A percentile compares a stretch with the other conserved stretches of the same genome.
These are phyloP conservation scores for Thymelicus sylvestris DNA, from an alignment of 2,888 invertebrate genomes.

Conservation along the genomic window DNA sequence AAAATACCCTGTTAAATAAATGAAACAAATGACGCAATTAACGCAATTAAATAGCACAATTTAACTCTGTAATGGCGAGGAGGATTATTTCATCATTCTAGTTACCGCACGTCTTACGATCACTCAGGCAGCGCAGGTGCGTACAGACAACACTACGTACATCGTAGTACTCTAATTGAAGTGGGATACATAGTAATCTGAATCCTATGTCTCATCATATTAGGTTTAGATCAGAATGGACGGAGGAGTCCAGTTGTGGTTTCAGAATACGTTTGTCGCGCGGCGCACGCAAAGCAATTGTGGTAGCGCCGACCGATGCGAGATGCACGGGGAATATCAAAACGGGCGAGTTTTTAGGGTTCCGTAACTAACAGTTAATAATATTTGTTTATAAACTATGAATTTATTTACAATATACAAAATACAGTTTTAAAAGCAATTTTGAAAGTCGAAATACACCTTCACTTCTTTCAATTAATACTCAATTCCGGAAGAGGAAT, in stretches of 20 bases:
- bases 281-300: conserved; percentile 58
- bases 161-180: conserved; percentile 13
- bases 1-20: neutral
- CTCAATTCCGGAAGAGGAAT: too few relatives aligned
- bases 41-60: conserved; percentile 14
- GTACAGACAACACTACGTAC: conserved; percentile 16
- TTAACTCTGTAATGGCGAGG: conserved; percentile 38
- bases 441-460: too few relatives aligned
- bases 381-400: too few relatives aligned
- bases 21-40: conserved; percentile 28
- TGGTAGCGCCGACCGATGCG: conserved; percentile 58
- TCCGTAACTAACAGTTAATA: conserved; percentile 38
- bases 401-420: too few relatives aligned
- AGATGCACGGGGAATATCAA: conserved; percentile 67
- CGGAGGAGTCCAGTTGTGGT: conserved; percentile 29
- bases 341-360: conserved; percentile 43
- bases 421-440: too few relatives aligned
- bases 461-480: too few relatives aligned
- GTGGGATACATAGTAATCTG: neutral
- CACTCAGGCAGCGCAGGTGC: conserved; percentile 69
- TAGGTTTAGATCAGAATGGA: conserved; percentile 28
- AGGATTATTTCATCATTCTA: conserved; percentile 54
- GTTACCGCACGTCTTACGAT: conserved; percentile 60
- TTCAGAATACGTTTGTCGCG: conserved; percentile 50
- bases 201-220: neutral